phyloP scores from a whole-genome alignment of 2,113 vertebrate species.

The Bombycilla garrulus region DNA sequence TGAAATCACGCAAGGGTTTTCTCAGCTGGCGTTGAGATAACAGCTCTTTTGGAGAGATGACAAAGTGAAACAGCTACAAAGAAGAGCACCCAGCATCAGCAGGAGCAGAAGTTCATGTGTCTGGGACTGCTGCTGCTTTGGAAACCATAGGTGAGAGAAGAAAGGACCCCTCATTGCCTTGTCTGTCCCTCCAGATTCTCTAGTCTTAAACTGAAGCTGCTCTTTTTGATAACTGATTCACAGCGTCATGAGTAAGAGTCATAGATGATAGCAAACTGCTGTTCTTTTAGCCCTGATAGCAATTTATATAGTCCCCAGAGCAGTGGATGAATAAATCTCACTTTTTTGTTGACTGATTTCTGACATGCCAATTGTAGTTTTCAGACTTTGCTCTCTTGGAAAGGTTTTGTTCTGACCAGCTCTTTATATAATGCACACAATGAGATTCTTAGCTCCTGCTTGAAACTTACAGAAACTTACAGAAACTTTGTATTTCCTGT shows the following conservation, averaged over 20 bases:
- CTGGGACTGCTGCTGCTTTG: not conserved
- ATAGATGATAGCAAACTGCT: not conserved
- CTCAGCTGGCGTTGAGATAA: not conserved
- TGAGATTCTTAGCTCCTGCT: not conserved
- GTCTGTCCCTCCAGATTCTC: not conserved
- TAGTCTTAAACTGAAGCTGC: not conserved
- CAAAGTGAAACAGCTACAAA: not conserved
- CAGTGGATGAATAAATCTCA: not conserved
- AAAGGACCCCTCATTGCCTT: not conserved
- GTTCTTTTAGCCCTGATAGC: not conserved
- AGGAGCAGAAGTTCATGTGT: not conserved
- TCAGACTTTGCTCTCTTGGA: not conserved
- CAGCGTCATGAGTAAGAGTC: not conserved
- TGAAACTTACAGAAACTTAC: not conserved
- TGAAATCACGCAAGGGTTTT: not conserved
- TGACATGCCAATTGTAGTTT: not conserved
- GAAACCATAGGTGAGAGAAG: not conserved
- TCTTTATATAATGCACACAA: not conserved
- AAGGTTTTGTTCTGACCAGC: not conserved
- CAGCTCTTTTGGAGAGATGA: not conserved
- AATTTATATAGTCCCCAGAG: not conserved
- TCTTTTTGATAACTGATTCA: not conserved
- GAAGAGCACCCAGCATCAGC: not conserved
- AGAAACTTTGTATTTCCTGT: not conserved
- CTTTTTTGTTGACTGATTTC: not conserved